Evolutionary conservation across 1,140 invertebrate species (phyloP).

Genomic region (Lepidostoma basale): DNA sequence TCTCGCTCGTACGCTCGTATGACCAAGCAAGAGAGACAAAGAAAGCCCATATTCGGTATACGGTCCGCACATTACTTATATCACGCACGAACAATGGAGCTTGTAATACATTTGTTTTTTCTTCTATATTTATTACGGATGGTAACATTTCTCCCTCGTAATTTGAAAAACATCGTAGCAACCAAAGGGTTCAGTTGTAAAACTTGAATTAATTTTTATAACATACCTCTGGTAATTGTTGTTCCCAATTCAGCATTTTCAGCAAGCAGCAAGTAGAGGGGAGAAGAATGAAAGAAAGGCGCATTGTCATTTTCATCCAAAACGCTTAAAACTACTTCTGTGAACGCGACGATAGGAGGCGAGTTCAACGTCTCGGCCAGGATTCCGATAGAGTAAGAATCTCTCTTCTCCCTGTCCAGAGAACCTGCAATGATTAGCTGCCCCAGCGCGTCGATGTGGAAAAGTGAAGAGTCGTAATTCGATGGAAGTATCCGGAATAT

Average conservation of each 20-base stretch:
- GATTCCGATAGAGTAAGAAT: conserved; percentile 74
- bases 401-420: conserved; percentile 74
- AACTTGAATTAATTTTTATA: not conserved
- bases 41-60: too few relatives aligned
- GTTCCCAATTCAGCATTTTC: conserved; percentile 80
- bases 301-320: conserved; percentile 86
- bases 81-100: too few relatives aligned
- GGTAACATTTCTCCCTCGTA: too few relatives aligned
- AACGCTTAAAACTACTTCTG: conserved; percentile 77
- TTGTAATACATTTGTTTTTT: too few relatives aligned
- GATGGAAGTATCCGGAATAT: conserved; percentile 35
- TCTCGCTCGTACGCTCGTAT: too few relatives aligned
- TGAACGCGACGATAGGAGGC: conserved; percentile 72
- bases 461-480: conserved; percentile 37
- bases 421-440: conserved; percentile 45
- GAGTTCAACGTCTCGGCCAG: conserved; percentile 75
- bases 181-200: not conserved
- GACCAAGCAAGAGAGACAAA: too few relatives aligned
- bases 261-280: conserved; percentile 72
- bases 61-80: too few relatives aligned
- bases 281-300: conserved; percentile 79
- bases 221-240: conserved; percentile 67
- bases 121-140: too few relatives aligned
- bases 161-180: too few relatives aligned
- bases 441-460: conserved; percentile 34